Base-by-base conservation (phyloP, 2,888 invertebrate species). In the Lypha dubia region DNA sequence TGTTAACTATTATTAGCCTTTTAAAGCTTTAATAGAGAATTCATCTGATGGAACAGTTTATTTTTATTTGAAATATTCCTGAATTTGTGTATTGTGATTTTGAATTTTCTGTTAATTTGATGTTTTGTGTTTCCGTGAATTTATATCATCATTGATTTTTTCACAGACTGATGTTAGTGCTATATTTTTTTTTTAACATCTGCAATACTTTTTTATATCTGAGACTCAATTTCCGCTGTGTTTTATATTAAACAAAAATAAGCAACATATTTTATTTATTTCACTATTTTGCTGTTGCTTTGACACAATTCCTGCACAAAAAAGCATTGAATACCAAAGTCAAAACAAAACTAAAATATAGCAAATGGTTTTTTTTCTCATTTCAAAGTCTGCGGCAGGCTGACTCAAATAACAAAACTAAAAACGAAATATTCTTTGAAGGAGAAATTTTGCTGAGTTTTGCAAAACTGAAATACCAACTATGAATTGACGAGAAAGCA, bases 241-340 rank as follows among this genome's bases (percentile, higher is more conserved):
- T 63, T 62, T 67, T 81, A 62, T 75, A 80, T 68, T 80, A 68
- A 62, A 75, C 71, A 71, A 62, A 79, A 68, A 75, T 68, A 53
- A 79, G 56, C 70, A n/a, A n/a, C n/a, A n/a, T 53, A 74, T 68
- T 60, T 74, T 68, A 41, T 74, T 58, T 65, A 79, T 73, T 63
- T 65, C 65, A 68, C 51, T 74, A 7, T 70, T 68, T 63, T 46
- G 32, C 22, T 62, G 8, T 70, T 62, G 53, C 53, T 81, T 70
- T 81, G 68, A 68, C 81, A 75, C 68, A 75, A 75, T 68, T 75
- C 74, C 80, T 79, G 58, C n/a, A 49, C 56, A 67, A 75, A 28
- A 32, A 44, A 62, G 4, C 20, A 6, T 22, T 6, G 41, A 71
- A 74, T 32, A 80, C 74, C 24, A 73, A 58, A 79, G 28, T 58